Evolutionary conservation across 2,113 vertebrate genomes (phyloP).

Genomic region (Nibea albiflora): DNA sequence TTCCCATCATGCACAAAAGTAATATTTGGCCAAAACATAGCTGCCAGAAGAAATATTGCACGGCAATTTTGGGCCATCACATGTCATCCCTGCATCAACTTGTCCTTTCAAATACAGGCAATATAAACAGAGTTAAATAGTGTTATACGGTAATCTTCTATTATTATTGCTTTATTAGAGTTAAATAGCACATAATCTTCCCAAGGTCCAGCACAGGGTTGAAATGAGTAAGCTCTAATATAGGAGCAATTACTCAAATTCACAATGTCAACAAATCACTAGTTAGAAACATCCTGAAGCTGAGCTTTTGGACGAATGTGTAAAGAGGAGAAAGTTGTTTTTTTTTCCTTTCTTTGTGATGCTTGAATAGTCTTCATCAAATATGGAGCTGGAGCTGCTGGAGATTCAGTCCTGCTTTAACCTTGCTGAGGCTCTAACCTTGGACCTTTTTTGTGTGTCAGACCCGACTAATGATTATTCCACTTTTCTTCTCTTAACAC

Average conservation of each 20-base stretch:
- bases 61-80: background rate
- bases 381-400: constrained; percentile 23
- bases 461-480: constrained; percentile 47
- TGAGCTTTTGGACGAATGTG: constrained; percentile 10
- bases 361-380: constrained; percentile 27
- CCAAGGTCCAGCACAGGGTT: background rate
- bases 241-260: constrained; percentile 10
- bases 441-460: constrained; percentile 25
- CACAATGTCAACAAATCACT: constrained; percentile 28
- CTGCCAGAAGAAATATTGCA: constrained; percentile 41
- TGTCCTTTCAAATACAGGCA: background rate
- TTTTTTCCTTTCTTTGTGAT: constrained; percentile 1
- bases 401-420: constrained; percentile 27
- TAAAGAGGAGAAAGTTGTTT: background rate
- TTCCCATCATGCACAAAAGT: constrained; percentile 20
- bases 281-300: constrained; percentile 22
- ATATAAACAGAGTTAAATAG: background rate
- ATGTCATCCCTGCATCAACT: constrained; percentile 5
- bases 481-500: constrained; percentile 47
- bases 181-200: background rate
- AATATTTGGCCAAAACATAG: constrained; percentile 34
- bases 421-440: constrained; percentile 41
- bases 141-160: too few species aligned
- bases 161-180: background rate
- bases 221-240: background rate